Evolutionary conservation across 2,797 vertebrate genomes (phyloP).

Genomic region (Alectoris magna): DNA sequence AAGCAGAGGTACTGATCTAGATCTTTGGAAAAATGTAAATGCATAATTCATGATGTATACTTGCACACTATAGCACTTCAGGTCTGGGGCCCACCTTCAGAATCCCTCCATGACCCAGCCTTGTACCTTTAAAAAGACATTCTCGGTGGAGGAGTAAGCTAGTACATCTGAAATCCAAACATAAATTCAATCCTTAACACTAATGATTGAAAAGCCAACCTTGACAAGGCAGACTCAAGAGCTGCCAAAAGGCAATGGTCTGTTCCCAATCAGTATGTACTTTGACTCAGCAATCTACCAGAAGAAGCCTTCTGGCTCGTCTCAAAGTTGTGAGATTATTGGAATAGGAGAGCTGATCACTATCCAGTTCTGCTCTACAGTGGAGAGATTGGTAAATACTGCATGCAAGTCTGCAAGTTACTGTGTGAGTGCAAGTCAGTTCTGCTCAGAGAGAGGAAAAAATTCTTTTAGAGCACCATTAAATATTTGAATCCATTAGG

Average conservation of each 20-base stretch:
- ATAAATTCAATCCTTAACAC: neutral
- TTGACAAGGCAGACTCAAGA: neutral
- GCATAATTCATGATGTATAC: neutral
- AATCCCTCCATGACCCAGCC: neutral
- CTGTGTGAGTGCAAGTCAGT: neutral
- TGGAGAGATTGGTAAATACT: neutral
- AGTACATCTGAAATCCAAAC: neutral
- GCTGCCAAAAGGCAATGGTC: neutral
- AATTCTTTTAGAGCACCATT: neutral
- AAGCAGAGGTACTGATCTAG: neutral
- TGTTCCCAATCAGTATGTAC: fast-evolving
- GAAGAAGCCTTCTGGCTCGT: neutral
- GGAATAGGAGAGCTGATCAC: neutral
- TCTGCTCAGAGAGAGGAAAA: neutral
- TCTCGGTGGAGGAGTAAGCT: neutral
- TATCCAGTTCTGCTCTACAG: neutral
- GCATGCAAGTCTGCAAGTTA: neutral
- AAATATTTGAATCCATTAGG: neutral
- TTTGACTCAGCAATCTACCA: fast-evolving
- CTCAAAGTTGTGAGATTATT: neutral
- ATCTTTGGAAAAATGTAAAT: neutral
- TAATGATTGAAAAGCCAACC: neutral
- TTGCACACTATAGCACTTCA: neutral
- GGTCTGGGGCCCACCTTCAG: neutral
- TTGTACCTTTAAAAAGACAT: neutral